phyloP scores from a whole-genome alignment of 2,797 vertebrate species.

The Enteromius argenteus region DNA sequence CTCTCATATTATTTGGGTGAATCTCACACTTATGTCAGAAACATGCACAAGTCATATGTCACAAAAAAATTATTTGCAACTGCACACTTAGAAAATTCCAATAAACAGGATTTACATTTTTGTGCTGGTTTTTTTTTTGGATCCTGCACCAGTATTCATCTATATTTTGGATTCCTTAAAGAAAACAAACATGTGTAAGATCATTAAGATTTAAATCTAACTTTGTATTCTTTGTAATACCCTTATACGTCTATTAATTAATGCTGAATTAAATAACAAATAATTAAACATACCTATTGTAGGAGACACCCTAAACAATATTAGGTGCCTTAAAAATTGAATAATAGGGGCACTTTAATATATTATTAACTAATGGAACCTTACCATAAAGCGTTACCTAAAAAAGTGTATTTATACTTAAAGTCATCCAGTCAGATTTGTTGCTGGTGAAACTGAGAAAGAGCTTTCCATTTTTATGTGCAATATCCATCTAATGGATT shows the following conservation, averaged over 20 bases:
- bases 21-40: not conserved
- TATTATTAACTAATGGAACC: not conserved
- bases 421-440: not conserved
- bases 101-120: not conserved
- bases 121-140: not conserved
- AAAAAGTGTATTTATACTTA: not conserved
- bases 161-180: not conserved
- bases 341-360: no score
- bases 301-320: no score
- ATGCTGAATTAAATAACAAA: not conserved
- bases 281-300: not conserved
- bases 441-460: not conserved
- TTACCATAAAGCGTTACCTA: not conserved
- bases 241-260: not conserved
- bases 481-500: slow-evolving; percentile 18
- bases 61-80: not conserved
- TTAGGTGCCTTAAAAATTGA: no score
- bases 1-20: no score
- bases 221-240: not conserved
- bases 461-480: slow-evolving; percentile 19
- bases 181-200: no score
- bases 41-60: not conserved
- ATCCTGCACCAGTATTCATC: not conserved
- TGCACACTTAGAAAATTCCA: no score
- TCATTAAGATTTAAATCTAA: not conserved